Evolutionary conservation across 1,140 invertebrate species (phyloP).

Genomic region (Anoplophora glabripennis): DNA sequence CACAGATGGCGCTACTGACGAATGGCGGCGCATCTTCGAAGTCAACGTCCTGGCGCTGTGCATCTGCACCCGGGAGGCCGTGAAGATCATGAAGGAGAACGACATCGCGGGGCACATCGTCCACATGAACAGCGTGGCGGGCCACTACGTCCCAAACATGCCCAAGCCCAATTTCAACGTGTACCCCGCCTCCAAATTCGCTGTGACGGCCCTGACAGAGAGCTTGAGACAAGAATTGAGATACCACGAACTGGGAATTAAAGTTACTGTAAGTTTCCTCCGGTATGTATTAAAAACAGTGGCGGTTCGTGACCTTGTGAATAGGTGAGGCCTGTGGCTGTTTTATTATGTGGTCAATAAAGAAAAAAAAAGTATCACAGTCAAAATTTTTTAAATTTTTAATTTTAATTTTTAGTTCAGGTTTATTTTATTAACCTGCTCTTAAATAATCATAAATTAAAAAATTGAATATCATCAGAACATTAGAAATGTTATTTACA

Average conservation of each 20-base stretch:
- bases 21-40: constrained; percentile 2
- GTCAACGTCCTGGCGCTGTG: constrained; percentile 33
- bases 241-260: constrained; percentile 3
- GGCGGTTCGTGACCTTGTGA: no score
- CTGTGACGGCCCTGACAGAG: constrained; percentile 63
- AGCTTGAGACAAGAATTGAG: constrained; percentile 50
- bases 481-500: no score
- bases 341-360: no score
- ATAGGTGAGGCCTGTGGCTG: no score
- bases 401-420: no score
- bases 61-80: constrained; percentile 53
- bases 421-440: no score
- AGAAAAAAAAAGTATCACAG: no score
- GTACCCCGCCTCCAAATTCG: constrained; percentile 69
- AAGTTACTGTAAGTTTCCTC: constrained; percentile 26
- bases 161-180: constrained; percentile 38
- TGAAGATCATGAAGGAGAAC: constrained; percentile 58
- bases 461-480: no score
- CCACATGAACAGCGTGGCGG: constrained; percentile 56
- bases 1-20: constrained; percentile 1
- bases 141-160: constrained; percentile 44
- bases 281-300: no score
- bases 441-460: no score
- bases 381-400: no score
- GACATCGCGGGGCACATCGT: constrained; percentile 64